These are phyloP conservation scores for Camptogramma bilineatum DNA, from an alignment of 2,888 invertebrate species.

Conservation along the genomic window DNA sequence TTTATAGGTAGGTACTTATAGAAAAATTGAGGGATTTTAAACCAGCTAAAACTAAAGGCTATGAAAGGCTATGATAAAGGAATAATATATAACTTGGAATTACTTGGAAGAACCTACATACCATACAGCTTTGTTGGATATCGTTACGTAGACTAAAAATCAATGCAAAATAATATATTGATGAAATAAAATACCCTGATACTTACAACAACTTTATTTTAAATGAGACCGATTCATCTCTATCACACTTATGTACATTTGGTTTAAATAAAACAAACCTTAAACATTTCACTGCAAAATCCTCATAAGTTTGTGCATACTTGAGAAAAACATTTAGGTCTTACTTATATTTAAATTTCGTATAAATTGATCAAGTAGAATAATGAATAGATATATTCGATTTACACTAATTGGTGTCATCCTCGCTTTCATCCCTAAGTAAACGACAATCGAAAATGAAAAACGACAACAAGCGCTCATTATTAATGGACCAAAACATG, in stretches of 20 bases:
- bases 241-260: conserved; percentile 86
- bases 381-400: conserved; percentile 65
- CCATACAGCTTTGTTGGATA: too few species aligned
- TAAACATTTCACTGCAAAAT: conserved; percentile 78
- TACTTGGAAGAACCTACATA: too few species aligned
- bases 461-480: conserved; percentile 13
- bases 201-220: conserved; percentile 85
- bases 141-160: not conserved
- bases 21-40: too few species aligned
- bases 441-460: conserved; percentile 19
- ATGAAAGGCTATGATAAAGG: too few species aligned
- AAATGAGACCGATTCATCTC: conserved; percentile 85
- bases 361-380: conserved; percentile 72
- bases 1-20: too few species aligned
- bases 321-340: conserved; percentile 77
- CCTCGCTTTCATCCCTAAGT: conserved; percentile 53
- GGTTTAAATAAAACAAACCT: conserved; percentile 84
- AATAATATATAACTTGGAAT: too few species aligned
- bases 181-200: conserved; percentile 45
- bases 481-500: not conserved
- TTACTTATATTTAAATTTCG: conserved; percentile 65
- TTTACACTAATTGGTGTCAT: conserved; percentile 73
- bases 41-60: too few species aligned
- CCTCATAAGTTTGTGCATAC: conserved; percentile 83
- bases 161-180: not conserved